Evolutionary conservation across 2,113 vertebrate genomes (phyloP), one percentile per base, ranked within the genome.

Genomic region (Pavo muticus): DNA sequence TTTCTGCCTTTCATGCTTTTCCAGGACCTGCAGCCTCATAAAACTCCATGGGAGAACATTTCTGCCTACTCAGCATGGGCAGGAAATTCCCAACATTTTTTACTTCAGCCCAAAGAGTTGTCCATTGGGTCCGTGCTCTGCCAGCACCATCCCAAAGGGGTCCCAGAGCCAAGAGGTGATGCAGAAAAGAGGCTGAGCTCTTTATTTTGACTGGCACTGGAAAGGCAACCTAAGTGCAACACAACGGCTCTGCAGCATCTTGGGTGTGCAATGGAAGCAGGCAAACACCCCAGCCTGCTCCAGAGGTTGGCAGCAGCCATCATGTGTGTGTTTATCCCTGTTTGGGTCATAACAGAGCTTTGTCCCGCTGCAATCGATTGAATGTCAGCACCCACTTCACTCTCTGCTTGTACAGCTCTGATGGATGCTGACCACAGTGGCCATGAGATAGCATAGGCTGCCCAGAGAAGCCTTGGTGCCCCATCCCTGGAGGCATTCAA

Each of bases 1-100:
- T 76, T 84, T 93, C 70, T 90, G 61, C 76, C 87, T 95, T 95
- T 90, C 69, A 90, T 90, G 59, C 17, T 39, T 90, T 93, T 95
- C 63, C 91, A 96, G 82, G 40, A 45, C 39, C 89, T 52, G 76
- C 67, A 84, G 75, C 40, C 72, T 92, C 84, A 52, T 91, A 94
- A 96, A 96, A 90, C 94, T 88, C 42, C 79, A 67, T 0, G 14
- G 45, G 77, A 63, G 83, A 84, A 88, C 1, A 2, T 73, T 92
- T 56, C 67, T 56, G 40, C 19, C 10, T 37, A 47, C 25, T 74
- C 78, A 73, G 63, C 1, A 1, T 17, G 59, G 68, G 72, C 80
- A 93, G 94, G 91, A 96, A 96, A 96, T 94, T 67, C 47, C 79
- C 93, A n/a, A 48, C 63, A 48, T 88, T 93, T 87, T 94, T 94